Evolutionary conservation across 2,797 vertebrate species (phyloP), one percentile per base, ranked within the genome.

Genomic region (Fringilla coelebs): DNA sequence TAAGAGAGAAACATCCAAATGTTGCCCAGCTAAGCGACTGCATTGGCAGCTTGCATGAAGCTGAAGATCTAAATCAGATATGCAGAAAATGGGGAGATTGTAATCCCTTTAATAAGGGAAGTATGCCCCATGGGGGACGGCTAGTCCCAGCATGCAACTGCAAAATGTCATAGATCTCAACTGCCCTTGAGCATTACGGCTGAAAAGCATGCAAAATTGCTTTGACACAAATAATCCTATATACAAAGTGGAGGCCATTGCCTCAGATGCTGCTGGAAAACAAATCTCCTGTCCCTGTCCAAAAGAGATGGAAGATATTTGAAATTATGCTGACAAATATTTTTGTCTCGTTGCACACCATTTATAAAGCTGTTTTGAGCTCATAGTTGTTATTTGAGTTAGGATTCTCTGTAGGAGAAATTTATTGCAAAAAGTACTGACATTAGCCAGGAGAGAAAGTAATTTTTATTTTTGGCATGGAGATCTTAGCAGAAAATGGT

Each of bases 101-200:
- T 94, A 95, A 96, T 95, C 94, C 92, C 71, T 82, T 95, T 91
- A 89, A 78, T 72, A 72, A 61, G 70, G 85, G 93, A 93, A 95
- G 43, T 48, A 38, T 96, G 87, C 89, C 89, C 76, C 17, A 38
- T 82, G 85, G 92, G 91, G 73, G 79, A 89, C 66, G 85, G 87
- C 92, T 84, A 70, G 76, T 91, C 89, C 94, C 95, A 88, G 89
- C 85, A 91, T 84, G 91, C 82, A 88, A 88, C 82, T 78, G 82
- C 82, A 94, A 77, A 90, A 91, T 88, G 65, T 38, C 76, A 89
- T 15, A 32, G 57, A 79, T 85, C 74, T 94, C 57, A 46, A 34
- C 36, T n/a, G 38, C 76, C 87, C 92, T 84, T 82, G 52, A 91
- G 85, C 36, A 52, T 49, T 51, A 73, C 0, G 1, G 51, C 66